phyloP scores from a whole-genome alignment of 2,797 vertebrate genomes.

The Lepilemur septentrionalis region DNA sequence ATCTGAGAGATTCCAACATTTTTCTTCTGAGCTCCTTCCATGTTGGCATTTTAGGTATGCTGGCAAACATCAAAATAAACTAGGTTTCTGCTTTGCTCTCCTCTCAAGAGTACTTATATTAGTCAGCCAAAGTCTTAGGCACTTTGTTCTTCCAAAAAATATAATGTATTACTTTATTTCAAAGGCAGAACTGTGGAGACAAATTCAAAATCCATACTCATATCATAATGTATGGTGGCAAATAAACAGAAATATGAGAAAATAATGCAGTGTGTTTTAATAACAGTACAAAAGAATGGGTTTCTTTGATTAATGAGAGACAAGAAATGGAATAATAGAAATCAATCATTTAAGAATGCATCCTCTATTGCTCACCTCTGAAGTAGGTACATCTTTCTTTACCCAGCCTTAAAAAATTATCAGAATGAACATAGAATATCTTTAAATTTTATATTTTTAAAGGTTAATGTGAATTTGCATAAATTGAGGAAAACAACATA shows the following conservation, averaged over 20 bases:
- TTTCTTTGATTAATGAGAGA: slow-evolving; percentile 33
- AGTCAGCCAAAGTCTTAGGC: slow-evolving; percentile 66
- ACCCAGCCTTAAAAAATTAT: not conserved
- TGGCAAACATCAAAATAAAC: slow-evolving; percentile 78
- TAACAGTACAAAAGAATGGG: not conserved
- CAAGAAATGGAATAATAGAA: not conserved
- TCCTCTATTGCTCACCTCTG: not conserved
- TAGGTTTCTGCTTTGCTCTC: slow-evolving; percentile 53
- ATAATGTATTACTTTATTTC: slow-evolving; percentile 66
- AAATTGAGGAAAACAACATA: not conserved
- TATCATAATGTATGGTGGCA: slow-evolving; percentile 49
- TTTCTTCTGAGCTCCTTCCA: slow-evolving; percentile 68
- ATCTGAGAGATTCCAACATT: slow-evolving; percentile 56
- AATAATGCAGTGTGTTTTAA: slow-evolving; percentile 65
- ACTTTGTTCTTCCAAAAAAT: slow-evolving; percentile 55
- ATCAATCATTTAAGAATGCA: slow-evolving; percentile 39
- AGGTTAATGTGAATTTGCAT: not conserved
- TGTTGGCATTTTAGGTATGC: slow-evolving; percentile 64
- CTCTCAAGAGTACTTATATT: slow-evolving; percentile 69
- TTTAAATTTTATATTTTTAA: not conserved
- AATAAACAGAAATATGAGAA: slow-evolving; percentile 64
- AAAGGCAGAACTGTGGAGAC: slow-evolving; percentile 63
- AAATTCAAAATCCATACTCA: slow-evolving; percentile 70
- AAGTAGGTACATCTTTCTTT: not conserved
- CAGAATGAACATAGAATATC: not conserved